phyloP scores from a whole-genome alignment of 2,888 invertebrate species.

The Watsonalla cultraria region DNA sequence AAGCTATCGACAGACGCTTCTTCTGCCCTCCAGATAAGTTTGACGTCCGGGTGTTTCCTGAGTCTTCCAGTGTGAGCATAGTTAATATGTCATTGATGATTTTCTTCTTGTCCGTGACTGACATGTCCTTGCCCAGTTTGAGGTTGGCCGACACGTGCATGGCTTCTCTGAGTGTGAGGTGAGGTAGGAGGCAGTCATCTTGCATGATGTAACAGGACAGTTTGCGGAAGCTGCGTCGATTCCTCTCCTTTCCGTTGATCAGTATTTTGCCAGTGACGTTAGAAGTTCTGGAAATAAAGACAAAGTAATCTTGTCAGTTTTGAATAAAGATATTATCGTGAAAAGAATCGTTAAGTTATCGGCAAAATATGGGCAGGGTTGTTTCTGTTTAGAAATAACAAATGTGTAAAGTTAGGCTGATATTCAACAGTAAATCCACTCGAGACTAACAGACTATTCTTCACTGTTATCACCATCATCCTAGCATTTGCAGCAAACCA shows the following conservation, averaged over 20 bases:
- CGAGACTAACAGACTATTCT: no score
- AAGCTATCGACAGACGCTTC: slow-evolving; percentile 93
- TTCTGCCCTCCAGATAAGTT: slow-evolving; percentile 94
- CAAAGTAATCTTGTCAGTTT: not conserved
- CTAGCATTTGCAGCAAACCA: no score
- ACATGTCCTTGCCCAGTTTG: slow-evolving; percentile 90
- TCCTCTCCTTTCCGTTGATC: slow-evolving; percentile 93
- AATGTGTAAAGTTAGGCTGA: no score
- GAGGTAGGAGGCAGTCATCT: slow-evolving; percentile 92
- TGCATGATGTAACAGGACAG: slow-evolving; percentile 99
- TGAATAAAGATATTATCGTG: no score
- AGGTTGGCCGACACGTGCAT: slow-evolving; percentile 96
- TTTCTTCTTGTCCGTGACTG: slow-evolving; percentile 84
- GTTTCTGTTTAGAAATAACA: no score
- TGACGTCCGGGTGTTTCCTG: slow-evolving; percentile 87
- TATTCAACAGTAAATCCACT: no score
- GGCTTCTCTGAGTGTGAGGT: slow-evolving; percentile 93
- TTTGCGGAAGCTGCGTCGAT: slow-evolving; percentile 92
- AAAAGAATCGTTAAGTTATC: no score
- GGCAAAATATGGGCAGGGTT: no score
- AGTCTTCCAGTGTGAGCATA: slow-evolving; percentile 88
- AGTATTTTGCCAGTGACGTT: slow-evolving; percentile 90
- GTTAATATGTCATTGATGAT: slow-evolving; percentile 92
- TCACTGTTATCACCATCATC: no score
- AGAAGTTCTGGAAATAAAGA: slow-evolving; percentile 83